Percentiles rank a stretch among this genome's conserved stretches.
Evolutionary conservation across 2,888 invertebrate genomes (phyloP).

Genomic region (Poecilobothrus nobilitatus): DNA sequence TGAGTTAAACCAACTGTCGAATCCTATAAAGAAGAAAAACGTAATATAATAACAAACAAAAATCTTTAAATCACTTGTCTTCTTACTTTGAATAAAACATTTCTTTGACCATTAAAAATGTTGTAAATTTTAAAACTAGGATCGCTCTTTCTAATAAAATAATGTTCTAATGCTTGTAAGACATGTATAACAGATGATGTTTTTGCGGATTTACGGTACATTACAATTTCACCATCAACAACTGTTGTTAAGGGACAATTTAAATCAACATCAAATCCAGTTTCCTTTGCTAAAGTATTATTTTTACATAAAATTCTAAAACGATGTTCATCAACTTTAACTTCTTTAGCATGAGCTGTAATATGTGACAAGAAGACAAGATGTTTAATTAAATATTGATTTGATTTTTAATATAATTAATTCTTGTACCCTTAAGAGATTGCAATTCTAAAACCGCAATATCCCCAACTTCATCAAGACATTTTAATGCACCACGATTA

Average conservation of each 20-base stretch:
- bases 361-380: neutral
- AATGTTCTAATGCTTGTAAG: conserved; percentile 23
- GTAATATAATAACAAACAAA: neutral
- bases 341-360: conserved; percentile 37
- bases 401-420: neutral
- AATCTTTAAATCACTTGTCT: neutral
- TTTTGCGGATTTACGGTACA: conserved; percentile 39
- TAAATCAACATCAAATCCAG: conserved; percentile 49
- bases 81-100: conserved; percentile 52
- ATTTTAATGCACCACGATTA: conserved; percentile 53
- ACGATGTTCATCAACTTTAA: conserved; percentile 36
- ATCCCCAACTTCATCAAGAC: conserved; percentile 49
- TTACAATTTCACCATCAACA: conserved; percentile 54
- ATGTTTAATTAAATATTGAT: neutral
- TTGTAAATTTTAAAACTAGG: conserved; percentile 51
- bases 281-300: conserved; percentile 46
- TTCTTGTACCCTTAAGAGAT: conserved; percentile 42
- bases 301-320: conserved; percentile 54
- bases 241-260: conserved; percentile 51
- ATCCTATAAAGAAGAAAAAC: conserved; percentile 37
- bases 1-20: conserved; percentile 51
- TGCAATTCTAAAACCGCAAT: conserved; percentile 53
- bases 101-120: conserved; percentile 46
- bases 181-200: conserved; percentile 28
- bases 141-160: conserved; percentile 25